Conservation (phyloP, 1,140 invertebrate genomes). For the Conopomorpha cramerella region DNA sequence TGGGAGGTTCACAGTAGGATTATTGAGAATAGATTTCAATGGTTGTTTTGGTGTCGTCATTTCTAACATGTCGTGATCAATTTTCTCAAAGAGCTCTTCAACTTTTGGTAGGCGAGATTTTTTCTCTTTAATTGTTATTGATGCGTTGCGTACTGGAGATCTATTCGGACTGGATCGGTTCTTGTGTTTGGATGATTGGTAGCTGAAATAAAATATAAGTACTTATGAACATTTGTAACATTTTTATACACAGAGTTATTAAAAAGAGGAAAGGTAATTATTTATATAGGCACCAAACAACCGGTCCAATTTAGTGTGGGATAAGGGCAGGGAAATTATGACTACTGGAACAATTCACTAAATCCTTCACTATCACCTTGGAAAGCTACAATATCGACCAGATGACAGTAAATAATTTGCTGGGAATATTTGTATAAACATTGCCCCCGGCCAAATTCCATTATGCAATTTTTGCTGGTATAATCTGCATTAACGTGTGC, state of each 20-base stretch:
- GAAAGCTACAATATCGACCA: too few species aligned
- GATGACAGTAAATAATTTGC: too few species aligned
- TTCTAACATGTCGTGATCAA: constrained; percentile 48
- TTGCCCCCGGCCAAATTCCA: too few species aligned
- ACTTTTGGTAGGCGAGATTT: constrained; percentile 49
- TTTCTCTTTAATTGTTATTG: constrained; percentile 37
- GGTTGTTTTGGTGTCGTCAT: constrained; percentile 34
- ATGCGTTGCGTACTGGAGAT: constrained; percentile 33
- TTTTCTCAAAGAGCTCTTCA: constrained; percentile 44
- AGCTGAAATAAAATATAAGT: not conserved
- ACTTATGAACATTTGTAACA: not conserved
- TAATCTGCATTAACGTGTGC: too few species aligned
- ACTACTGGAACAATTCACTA: too few species aligned
- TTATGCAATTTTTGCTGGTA: too few species aligned
- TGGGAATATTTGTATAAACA: too few species aligned
- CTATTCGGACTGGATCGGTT: constrained; percentile 46
- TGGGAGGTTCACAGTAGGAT: constrained; percentile 34
- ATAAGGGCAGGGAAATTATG: too few species aligned
- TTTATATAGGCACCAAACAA: not conserved
- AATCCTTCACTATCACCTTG: too few species aligned
- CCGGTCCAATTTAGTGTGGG: too few species aligned
- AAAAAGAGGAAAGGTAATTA: not conserved
- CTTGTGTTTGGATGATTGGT: not conserved
- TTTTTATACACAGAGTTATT: not conserved
- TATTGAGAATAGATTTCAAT: constrained; percentile 52